Conservation (phyloP, 2,888 invertebrate species). For the Teinopalpus imperialis region DNA sequence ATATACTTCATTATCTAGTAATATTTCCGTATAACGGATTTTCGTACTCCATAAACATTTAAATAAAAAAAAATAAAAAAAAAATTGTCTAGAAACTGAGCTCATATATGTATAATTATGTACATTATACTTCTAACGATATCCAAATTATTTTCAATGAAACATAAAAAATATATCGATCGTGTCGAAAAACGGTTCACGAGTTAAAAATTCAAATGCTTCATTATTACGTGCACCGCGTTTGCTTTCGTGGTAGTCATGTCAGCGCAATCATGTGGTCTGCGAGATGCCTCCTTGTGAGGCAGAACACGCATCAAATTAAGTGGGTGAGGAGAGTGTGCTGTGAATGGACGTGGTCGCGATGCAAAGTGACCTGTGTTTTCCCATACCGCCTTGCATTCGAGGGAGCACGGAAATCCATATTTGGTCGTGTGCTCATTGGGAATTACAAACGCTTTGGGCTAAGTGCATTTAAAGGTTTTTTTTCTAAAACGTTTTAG, state of each 20-base stretch:
- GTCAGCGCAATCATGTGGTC: constrained; percentile 20
- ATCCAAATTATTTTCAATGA: too few relatives aligned
- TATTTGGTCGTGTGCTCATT: constrained; percentile 7
- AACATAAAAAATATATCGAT: neutral
- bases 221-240: constrained; percentile 12
- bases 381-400: constrained; percentile 11
- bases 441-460: constrained; percentile 4
- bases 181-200: constrained; percentile 2
- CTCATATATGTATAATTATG: too few relatives aligned
- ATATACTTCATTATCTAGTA: too few relatives aligned
- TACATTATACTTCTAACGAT: too few relatives aligned
- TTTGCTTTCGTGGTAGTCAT: constrained; percentile 8
- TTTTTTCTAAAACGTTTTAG: too few relatives aligned
- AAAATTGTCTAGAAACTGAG: too few relatives aligned
- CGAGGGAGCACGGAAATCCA: constrained; percentile 14
- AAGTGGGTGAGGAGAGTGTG: constrained; percentile 25
- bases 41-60: too few relatives aligned
- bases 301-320: constrained; percentile 21
- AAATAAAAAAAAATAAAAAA: too few relatives aligned
- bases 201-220: constrained; percentile 13
- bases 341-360: constrained; percentile 14
- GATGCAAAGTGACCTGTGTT: constrained; percentile 18
- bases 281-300: constrained; percentile 18
- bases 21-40: too few relatives aligned
- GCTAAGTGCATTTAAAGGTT: neutral